These are phyloP conservation scores for Idaea dimidiata DNA, from an alignment of 2,888 invertebrate species.

Conservation along the genomic window DNA sequence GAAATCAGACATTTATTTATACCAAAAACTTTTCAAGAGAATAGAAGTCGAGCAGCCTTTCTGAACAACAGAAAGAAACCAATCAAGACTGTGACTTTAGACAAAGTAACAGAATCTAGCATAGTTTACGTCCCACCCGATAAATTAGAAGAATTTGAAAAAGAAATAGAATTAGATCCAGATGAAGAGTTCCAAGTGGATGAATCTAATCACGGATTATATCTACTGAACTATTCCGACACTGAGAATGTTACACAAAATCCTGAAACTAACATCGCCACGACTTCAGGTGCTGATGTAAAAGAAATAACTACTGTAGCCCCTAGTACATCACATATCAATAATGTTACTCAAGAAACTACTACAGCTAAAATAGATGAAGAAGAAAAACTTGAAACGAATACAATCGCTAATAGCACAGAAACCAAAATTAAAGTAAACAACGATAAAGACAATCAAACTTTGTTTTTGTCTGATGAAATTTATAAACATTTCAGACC, in stretches of 20 bases:
- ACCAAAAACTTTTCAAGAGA: slow-evolving; percentile 64
- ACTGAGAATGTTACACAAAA: slow-evolving; percentile 64
- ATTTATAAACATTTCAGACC: slow-evolving; percentile 84
- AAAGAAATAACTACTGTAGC: slow-evolving; percentile 42
- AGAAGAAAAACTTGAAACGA: slow-evolving; percentile 52
- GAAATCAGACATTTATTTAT: slow-evolving; percentile 71
- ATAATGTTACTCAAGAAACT: slow-evolving; percentile 21
- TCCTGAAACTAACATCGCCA: slow-evolving; percentile 48
- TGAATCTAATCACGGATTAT: slow-evolving; percentile 76
- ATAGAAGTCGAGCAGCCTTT: slow-evolving; percentile 64
- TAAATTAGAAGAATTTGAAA: slow-evolving; percentile 67
- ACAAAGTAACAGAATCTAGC: slow-evolving; percentile 56
- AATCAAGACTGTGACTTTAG: slow-evolving; percentile 43
- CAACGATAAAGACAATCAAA: slow-evolving; percentile 73
- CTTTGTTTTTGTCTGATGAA: slow-evolving; percentile 81
- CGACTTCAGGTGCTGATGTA: slow-evolving; percentile 35
- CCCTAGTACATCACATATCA: slow-evolving; percentile 38
- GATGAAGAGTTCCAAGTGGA: slow-evolving; percentile 80
- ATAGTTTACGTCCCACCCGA: slow-evolving; percentile 72
- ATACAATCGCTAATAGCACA: slow-evolving; percentile 60
- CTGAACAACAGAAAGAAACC: slow-evolving; percentile 63
- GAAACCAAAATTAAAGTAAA: slow-evolving; percentile 57
- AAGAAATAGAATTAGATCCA: slow-evolving; percentile 71
- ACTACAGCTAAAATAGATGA: slow-evolving; percentile 30
- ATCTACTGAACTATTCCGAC: slow-evolving; percentile 75